phyloP scores from a whole-genome alignment of 2,113 vertebrate species.

The Pantherophis guttatus region DNA sequence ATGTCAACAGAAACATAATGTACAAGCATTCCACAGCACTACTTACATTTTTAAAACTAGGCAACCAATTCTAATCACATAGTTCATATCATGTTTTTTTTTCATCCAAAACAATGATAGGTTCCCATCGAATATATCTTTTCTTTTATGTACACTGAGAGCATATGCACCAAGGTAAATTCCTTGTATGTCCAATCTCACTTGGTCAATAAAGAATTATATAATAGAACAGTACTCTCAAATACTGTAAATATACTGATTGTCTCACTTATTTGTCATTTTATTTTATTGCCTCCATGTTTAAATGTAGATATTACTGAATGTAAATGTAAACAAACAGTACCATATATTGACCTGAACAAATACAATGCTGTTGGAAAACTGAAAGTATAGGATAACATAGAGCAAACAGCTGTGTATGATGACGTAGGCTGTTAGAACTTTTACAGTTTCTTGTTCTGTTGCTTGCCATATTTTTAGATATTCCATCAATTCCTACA shows the following conservation, averaged over 20 bases:
- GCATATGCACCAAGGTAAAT: no score
- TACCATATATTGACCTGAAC: neutral
- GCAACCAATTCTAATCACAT: neutral
- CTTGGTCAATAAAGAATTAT: neutral
- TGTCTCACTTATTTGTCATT: neutral
- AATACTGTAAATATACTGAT: conserved; percentile 2
- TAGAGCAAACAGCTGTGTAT: neutral
- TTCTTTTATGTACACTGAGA: no score
- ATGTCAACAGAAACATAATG: neutral
- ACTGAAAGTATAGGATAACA: neutral
- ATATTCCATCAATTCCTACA: neutral
- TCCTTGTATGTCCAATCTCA: no score
- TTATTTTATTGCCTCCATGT: neutral
- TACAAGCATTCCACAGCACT: neutral
- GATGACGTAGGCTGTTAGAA: neutral
- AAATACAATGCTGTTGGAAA: conserved; percentile 8
- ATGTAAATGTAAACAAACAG: neutral
- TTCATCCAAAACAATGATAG: neutral
- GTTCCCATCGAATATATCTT: neutral
- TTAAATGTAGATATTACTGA: neutral
- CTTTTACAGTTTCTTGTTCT: neutral
- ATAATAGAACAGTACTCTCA: neutral
- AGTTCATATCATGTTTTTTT: neutral
- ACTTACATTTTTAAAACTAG: neutral
- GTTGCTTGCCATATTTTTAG: neutral